phyloP scores from a whole-genome alignment of 2,797 vertebrate species.

The Tragelaphus eurycerus region DNA sequence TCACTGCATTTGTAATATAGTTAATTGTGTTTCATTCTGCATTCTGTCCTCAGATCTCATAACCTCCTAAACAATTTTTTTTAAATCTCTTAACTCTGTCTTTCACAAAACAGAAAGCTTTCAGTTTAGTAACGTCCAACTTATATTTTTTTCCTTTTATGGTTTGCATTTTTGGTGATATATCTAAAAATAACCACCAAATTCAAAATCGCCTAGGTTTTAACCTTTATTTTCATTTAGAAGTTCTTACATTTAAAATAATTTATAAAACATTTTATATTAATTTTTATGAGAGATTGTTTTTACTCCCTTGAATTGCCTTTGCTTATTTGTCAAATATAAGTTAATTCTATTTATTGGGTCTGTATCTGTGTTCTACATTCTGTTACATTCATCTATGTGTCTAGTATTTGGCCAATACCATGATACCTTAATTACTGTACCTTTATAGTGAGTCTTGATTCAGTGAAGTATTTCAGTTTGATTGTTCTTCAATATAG shows the following conservation, averaged over 20 bases:
- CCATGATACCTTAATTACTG: not conserved
- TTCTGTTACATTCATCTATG: not conserved
- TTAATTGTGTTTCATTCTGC: not conserved
- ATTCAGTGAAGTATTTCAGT: not conserved
- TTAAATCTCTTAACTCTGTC: not conserved
- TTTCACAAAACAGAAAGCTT: not conserved
- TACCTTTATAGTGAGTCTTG: not conserved
- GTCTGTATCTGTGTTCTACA: not conserved
- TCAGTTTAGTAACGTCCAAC: not conserved
- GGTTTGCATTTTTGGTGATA: not conserved
- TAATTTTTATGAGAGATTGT: not conserved
- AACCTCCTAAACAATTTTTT: not conserved
- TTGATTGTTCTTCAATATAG: not conserved
- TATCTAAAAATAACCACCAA: not conserved
- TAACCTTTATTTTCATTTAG: not conserved
- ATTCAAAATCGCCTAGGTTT: not conserved
- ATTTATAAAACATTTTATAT: not conserved
- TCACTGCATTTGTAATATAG: not conserved
- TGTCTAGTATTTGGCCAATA: not conserved
- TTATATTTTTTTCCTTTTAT: not conserved
- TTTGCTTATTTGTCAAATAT: not conserved
- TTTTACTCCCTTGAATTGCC: not conserved
- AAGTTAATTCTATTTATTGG: not conserved
- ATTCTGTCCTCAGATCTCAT: not conserved
- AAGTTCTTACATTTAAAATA: not conserved